Evolutionary conservation across 2,797 vertebrate species (phyloP), one percentile per base, ranked within the genome.

Genomic region (Chanos chanos): DNA sequence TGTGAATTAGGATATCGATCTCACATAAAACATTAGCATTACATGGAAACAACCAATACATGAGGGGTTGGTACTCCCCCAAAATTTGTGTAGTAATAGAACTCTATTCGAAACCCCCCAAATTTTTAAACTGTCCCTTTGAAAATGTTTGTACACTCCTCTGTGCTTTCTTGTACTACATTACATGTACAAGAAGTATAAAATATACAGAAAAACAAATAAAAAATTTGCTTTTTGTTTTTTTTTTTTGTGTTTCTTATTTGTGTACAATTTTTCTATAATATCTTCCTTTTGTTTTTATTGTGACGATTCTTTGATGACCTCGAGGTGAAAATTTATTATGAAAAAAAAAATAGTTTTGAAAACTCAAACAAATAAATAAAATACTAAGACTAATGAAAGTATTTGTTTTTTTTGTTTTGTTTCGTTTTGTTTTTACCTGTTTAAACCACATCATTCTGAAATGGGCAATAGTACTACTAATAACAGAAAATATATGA

Each of bases 271-370:
- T 88, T 91, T 91, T 91, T 91, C 87, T 91, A 90, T 86, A 89
- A 88, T 88, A 89, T 87, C 71, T 89, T 89, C 83, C 84, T 88
- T 89, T 91, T 89, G 86, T 89, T 91, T 90, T 90, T 91, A 89
- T 91, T 90, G 88, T 91, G 89, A 89, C 86, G 75, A 88, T 91
- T 91, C 88, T 89, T 91, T 91, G 87, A 91, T 84, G 87, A 90
- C 89, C 87, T 88, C 89, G 88, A 90, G 89, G 88, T 89, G 88
- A 86, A 89, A 88, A 87, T 89, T 88, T 89, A 90, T 90, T 90
- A 90, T 89, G 85, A 90, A 90, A 77, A 85, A 90, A 90, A 77
- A 89, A 90, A 90, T 88, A 91, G 87, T 91, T 91, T 91, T 91
- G 86, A 90, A 89, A 77, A 88, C 90, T 88, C 70, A 86, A 90